Evolutionary conservation across 1,140 invertebrate species (phyloP).

Genomic region (Ectropis grisescens): DNA sequence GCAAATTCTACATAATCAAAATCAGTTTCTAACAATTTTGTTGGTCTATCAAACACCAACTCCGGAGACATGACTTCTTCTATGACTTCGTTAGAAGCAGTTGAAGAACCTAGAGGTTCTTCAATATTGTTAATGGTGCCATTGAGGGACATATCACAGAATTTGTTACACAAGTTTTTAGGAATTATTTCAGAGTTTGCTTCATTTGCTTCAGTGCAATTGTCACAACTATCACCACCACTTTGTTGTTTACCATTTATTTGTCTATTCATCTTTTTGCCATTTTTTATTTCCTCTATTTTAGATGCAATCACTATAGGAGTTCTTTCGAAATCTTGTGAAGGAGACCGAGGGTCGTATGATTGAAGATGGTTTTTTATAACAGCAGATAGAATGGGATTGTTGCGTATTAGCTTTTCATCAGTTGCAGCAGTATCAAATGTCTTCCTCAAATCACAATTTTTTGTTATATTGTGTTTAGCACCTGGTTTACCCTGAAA

Average conservation of each 20-base stretch:
- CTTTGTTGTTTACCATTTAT: slow-evolving; percentile 18
- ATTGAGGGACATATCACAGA: slow-evolving; percentile 44
- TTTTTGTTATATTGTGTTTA: slow-evolving; percentile 61
- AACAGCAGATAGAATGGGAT: slow-evolving; percentile 56
- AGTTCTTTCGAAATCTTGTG: slow-evolving; percentile 57
- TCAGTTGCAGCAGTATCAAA: slow-evolving; percentile 48
- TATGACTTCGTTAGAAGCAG: slow-evolving; percentile 50
- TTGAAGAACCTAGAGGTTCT: slow-evolving; percentile 49
- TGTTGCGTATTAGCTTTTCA: slow-evolving; percentile 54
- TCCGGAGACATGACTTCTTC: slow-evolving; percentile 36
- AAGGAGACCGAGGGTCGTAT: slow-evolving; percentile 57
- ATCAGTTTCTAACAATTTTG: slow-evolving; percentile 58
- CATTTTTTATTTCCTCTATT: slow-evolving; percentile 21
- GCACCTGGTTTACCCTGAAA: slow-evolving; percentile 45
- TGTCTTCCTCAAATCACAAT: slow-evolving; percentile 51
- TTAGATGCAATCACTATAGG: slow-evolving; percentile 43
- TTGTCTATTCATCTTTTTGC: slow-evolving; percentile 17
- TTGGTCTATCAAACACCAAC: slow-evolving; percentile 19
- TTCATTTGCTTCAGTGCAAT: slow-evolving; percentile 22
- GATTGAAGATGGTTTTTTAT: slow-evolving; percentile 61
- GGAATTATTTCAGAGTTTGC: slow-evolving; percentile 35
- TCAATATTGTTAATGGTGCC: slow-evolving; percentile 40
- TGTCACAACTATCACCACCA: slow-evolving; percentile 27
- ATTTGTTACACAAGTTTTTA: slow-evolving; percentile 50
- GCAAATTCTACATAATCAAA: slow-evolving; percentile 59